Evolutionary conservation across 2,113 vertebrate species (phyloP).

Genomic region (Acrocephalus arundinaceus): DNA sequence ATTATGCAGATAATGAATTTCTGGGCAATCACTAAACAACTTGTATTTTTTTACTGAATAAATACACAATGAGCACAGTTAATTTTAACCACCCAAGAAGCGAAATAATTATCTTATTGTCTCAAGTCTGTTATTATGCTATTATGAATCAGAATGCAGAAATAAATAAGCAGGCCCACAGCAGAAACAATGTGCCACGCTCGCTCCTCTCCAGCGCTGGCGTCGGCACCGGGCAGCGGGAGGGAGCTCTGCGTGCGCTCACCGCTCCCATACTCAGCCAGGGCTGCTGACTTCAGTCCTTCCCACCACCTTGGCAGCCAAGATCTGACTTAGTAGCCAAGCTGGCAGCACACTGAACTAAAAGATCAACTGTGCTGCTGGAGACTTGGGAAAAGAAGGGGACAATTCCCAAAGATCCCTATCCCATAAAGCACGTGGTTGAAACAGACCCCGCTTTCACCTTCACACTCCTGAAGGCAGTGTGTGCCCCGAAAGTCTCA

Average conservation of each 20-base stretch:
- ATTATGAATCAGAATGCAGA: not conserved
- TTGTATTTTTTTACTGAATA: constrained; percentile 21
- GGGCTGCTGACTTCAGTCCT: not conserved
- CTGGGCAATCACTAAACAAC: constrained; percentile 36
- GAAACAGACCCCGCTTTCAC: not conserved
- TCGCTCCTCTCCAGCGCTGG: not conserved
- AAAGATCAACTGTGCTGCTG: not conserved
- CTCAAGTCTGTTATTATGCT: constrained; percentile 41
- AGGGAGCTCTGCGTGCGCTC: not conserved
- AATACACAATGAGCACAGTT: not conserved
- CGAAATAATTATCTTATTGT: constrained; percentile 28
- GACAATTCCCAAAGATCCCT: not conserved
- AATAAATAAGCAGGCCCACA: constrained; percentile 26
- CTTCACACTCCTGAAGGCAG: not conserved
- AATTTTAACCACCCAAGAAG: constrained; percentile 63
- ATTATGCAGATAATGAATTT: constrained; percentile 57
- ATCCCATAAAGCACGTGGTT: fast-evolving
- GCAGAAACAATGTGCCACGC: not conserved
- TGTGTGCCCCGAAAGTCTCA: fast-evolving
- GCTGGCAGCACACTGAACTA: not conserved
- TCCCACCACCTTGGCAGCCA: not conserved
- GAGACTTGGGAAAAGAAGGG: not conserved
- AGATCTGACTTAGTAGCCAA: not conserved
- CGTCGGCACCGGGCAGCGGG: not conserved
- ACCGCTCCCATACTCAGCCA: fast-evolving